Evolutionary conservation across 2,888 invertebrate genomes (phyloP), one percentile per base, ranked within the genome.

Genomic region (Acanthosepion lycidas): DNA sequence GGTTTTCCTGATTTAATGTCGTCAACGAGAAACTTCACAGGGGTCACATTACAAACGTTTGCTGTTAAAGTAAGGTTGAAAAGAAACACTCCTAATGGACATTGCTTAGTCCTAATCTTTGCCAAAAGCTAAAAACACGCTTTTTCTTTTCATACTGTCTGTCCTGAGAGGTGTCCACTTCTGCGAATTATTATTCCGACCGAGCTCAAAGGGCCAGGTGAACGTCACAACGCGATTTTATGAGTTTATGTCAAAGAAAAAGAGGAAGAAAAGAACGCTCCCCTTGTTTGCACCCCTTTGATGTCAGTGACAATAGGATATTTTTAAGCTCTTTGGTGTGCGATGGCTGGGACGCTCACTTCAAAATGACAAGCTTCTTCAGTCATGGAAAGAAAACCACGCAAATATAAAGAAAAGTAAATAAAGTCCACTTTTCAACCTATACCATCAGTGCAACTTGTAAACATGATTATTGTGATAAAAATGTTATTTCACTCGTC

Each of bases 31-130:
- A 78, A 78, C 78, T 78, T 78, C n/a, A 78, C 78, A 78, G 78
- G 78, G 78, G 78, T 78, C 78, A 78, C n/a, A 78, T 78, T 33
- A 78, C n/a, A 78, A 78, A 78, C 78, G 78, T n/a, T 78, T 33
- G 78, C n/a, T n/a, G 1, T n/a, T 15, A 78, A 23, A n/a, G n/a
- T 15, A 78, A 78, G n/a, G 15, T 15, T 78, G 78, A 78, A n/a
- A 33, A n/a, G n/a, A 33, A n/a, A 78, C 78, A 33, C 78, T 78
- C 78, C 78, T 78, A n/a, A 12, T 78, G 15, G 78, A 78, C 78
- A 15, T 78, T 78, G 33, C 18, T 78, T 4, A n/a, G n/a, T n/a
- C n/a, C 15, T 33, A 78, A 78, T 9, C 8, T 78, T 33, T 78
- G 78, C n/a, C 78, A 9, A 78, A 18, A 78, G 78, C 28, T n/a